Percentiles rank a stretch among this genome's conserved stretches.
phyloP scores from a whole-genome alignment of 2,888 invertebrate genomes.

The Drosophila flavopinicola region DNA sequence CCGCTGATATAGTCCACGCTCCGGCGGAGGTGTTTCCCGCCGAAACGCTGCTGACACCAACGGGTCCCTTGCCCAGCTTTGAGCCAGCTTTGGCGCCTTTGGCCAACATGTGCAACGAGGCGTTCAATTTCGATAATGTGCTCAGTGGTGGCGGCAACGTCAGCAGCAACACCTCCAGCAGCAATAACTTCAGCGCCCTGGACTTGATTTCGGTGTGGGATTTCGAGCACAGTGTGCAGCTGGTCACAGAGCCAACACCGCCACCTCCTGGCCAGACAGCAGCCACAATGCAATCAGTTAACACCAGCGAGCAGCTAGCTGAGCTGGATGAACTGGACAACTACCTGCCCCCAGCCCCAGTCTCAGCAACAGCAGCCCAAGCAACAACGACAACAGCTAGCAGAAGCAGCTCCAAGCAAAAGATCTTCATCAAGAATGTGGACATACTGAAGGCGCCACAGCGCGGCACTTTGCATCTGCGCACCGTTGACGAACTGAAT shows the following conservation, averaged over 20 bases:
- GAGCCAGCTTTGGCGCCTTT: constrained; percentile 57
- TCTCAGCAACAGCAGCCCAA: constrained; percentile 1
- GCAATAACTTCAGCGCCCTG: constrained; percentile 59
- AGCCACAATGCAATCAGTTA: not conserved
- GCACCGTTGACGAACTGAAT: constrained; percentile 84
- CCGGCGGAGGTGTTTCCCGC: constrained; percentile 44
- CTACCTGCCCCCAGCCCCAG: constrained; percentile 37
- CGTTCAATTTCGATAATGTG: constrained; percentile 63
- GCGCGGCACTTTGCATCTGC: constrained; percentile 82
- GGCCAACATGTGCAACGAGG: constrained; percentile 55
- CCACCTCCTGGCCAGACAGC: constrained; percentile 35
- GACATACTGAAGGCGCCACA: constrained; percentile 81
- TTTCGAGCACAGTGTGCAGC: constrained; percentile 52
- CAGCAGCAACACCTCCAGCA: constrained; percentile 20
- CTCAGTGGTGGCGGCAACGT: constrained; percentile 38
- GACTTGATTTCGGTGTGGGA: constrained; percentile 64
- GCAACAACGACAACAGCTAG: too few relatives aligned
- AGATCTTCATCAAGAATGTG: constrained; percentile 82
- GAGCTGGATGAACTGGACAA: constrained; percentile 39
- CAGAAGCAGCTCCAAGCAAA: constrained; percentile 73
- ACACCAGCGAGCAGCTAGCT: constrained; percentile 12
- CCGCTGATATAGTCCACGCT: constrained; percentile 3
- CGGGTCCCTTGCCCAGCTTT: constrained; percentile 52
- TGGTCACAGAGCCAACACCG: constrained; percentile 62
- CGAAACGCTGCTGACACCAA: constrained; percentile 54